These are phyloP conservation scores for Punctoribates punctum DNA, from an alignment of 2,888 invertebrate genomes.

Conservation along the genomic window DNA sequence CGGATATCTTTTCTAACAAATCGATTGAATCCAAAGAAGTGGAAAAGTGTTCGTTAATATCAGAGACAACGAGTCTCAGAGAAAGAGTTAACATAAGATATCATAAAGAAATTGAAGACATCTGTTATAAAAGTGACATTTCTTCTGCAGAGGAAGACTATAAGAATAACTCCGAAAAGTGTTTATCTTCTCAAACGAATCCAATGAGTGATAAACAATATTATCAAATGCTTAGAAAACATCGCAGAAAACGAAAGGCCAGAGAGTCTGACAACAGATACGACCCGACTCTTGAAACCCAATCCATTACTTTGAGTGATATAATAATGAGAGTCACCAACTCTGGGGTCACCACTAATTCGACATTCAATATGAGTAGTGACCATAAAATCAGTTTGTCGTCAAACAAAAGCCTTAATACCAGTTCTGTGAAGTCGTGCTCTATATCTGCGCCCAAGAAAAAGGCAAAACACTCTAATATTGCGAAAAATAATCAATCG, in stretches of 20 bases:
- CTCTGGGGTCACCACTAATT: not conserved
- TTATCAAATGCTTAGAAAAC: constrained; percentile 66
- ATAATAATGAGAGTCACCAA: constrained; percentile 39
- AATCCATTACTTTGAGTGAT: constrained; percentile 53
- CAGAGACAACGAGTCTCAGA: constrained; percentile 17
- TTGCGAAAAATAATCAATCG: constrained; percentile 1
- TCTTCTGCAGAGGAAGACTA: constrained; percentile 6
- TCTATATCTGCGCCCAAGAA: not conserved
- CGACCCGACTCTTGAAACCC: constrained; percentile 15
- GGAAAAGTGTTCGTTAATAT: not conserved
- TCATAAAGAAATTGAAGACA: not conserved
- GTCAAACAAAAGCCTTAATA: not conserved
- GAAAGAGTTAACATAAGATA: constrained; percentile 9
- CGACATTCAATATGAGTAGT: not conserved
- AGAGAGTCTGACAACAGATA: constrained; percentile 57
- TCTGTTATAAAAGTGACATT: not conserved
- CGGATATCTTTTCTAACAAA: not conserved
- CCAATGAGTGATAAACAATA: constrained; percentile 65
- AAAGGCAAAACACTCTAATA: not conserved
- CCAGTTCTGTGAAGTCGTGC: constrained; percentile 4
- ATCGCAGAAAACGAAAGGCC: constrained; percentile 65
- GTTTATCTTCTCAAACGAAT: constrained; percentile 48
- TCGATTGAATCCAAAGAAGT: not conserved
- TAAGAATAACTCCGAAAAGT: not conserved
- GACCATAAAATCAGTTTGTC: not conserved